Evolutionary conservation across 2,888 invertebrate species (phyloP).

Genomic region (Hypselothyrea guttata): DNA sequence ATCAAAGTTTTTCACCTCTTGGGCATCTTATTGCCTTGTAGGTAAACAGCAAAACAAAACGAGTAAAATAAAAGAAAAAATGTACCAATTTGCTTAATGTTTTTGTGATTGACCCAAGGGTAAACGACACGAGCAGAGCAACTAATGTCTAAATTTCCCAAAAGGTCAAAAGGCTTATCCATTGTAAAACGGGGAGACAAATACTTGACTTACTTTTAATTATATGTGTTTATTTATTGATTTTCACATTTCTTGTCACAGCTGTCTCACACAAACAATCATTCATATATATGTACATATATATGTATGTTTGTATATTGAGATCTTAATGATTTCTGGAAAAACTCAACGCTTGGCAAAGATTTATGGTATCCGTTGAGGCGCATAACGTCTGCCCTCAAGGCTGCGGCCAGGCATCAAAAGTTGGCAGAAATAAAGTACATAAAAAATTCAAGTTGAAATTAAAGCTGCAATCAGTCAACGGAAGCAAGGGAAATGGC

Average conservation of each 20-base stretch:
- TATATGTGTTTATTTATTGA: conserved; percentile 40
- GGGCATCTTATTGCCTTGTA: conserved; percentile 49
- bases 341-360: conserved; percentile 23
- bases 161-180: conserved; percentile 25
- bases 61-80: conserved; percentile 27
- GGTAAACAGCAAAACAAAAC: conserved; percentile 10
- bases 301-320: conserved; percentile 10
- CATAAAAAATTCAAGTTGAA: conserved; percentile 18
- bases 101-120: conserved; percentile 58
- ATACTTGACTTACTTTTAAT: conserved; percentile 25
- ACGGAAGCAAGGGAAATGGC: conserved; percentile 8
- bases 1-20: conserved; percentile 61
- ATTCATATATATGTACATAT: conserved; percentile 6
- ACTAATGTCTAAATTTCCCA: conserved; percentile 20
- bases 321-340: conserved; percentile 35
- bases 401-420: conserved; percentile 25
- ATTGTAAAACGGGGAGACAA: conserved; percentile 7
- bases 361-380: conserved; percentile 63
- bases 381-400: conserved; percentile 51
- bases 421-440: conserved; percentile 12
- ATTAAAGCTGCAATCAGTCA: conserved; percentile 38
- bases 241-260: conserved; percentile 26
- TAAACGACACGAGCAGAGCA: conserved; percentile 3
- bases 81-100: conserved; percentile 69
- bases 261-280: conserved; percentile 20